Base-by-base conservation (phyloP, 2,797 vertebrate genomes). In the Etheostoma nigrum region DNA sequence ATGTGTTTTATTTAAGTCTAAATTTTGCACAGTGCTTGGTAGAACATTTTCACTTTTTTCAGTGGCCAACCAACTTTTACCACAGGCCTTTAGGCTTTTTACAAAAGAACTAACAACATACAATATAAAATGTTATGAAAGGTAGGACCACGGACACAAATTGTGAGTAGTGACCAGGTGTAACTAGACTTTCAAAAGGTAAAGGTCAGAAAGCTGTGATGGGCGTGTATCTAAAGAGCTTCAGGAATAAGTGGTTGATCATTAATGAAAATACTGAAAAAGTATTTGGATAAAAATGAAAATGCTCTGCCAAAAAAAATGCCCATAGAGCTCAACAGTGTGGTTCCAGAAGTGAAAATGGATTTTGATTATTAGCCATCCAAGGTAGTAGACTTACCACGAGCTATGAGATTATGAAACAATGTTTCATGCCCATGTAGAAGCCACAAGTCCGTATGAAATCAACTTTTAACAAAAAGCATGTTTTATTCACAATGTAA, bases 11-110 rank as follows among this genome's bases (percentile, higher is more conserved):
- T 74, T 77, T 25, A 27, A 59, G 70, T 54, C 25, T 44, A 44
- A 79, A 78, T 82, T 78, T 80, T 57, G 51, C 30, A 72, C 47
- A 5, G 5, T 64, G 54, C 90, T 92, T 90, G 90, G 88, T 63
- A 90, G 91, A 93, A 91, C 93, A 93, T 93, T 92, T 92, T 91
- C 91, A 92, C 82, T 90, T 88, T 82, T 80, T 80, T 71, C 19
- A 59, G 45, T 47, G 48, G 72, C 44, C 48, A 52, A 53, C 36
- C 58, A 59, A 60, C 18, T 36, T 49, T 21, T 19, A 68, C 42
- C 13, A 70, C 21, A 5, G 33, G 21, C 5, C 55, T 70, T 68
- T 18, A 23, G 27, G 36, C 14, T 23, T 72, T 74, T 63, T 73
- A 21, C 30, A 67, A 59, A 25, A 66, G 4, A 70, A 54, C 19